Percentiles rank a stretch among this genome's conserved stretches.
Evolutionary conservation across 1,140 invertebrate genomes (phyloP).

Genomic region (Catajapyx aquilonaris): DNA sequence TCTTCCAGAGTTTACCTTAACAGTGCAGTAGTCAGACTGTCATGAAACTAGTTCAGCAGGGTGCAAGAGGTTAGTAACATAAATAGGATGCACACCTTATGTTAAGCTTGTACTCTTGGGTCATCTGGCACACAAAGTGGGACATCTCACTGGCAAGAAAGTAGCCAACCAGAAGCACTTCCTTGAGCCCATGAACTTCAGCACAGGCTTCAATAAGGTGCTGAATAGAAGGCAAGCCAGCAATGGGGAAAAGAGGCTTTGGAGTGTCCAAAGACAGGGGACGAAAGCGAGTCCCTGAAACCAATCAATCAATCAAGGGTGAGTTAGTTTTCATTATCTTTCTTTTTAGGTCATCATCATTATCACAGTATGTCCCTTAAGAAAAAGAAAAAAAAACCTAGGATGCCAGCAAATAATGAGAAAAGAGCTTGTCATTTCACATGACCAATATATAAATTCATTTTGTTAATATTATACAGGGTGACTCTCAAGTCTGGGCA

Average conservation of each 20-base stretch:
- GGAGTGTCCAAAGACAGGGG: conserved; percentile 89
- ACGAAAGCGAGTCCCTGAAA: conserved; percentile 79
- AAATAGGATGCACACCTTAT: conserved; percentile 37
- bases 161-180: conserved; percentile 86
- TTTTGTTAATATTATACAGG: too few relatives aligned
- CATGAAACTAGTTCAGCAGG: not conserved
- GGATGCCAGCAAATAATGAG: not conserved
- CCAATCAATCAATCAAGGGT: conserved; percentile 1
- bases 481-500: too few relatives aligned
- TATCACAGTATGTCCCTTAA: not conserved
- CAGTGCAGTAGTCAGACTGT: not conserved
- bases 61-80: too few relatives aligned
- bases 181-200: conserved; percentile 52
- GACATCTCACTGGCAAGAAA: conserved; percentile 63
- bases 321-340: too few relatives aligned
- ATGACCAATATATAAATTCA: not conserved
- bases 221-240: conserved; percentile 81
- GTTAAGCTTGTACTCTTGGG: conserved; percentile 53
- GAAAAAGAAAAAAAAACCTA: conserved; percentile 3
- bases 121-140: conserved; percentile 67
- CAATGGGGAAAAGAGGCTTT: conserved; percentile 92
- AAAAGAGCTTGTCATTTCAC: not conserved
- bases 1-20: not conserved
- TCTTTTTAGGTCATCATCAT: not conserved
- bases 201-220: conserved; percentile 93